These are phyloP conservation scores for Pterocles burchelli DNA, from an alignment of 2,113 vertebrate species.

Conservation along the genomic window DNA sequence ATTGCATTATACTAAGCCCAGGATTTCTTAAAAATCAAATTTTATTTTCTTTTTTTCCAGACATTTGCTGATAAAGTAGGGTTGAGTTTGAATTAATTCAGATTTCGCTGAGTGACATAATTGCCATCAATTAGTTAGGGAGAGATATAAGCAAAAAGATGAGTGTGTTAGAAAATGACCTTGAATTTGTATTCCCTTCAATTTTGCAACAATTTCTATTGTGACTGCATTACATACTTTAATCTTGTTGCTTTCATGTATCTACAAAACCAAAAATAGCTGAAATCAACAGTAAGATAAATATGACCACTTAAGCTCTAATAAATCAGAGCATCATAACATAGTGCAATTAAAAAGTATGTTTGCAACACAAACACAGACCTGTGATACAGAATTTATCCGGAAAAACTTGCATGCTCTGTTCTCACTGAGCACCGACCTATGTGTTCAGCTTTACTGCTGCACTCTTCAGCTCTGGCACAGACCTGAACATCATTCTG, in stretches of 20 bases:
- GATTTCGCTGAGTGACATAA: background rate
- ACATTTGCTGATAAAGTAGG: background rate
- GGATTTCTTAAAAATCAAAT: background rate
- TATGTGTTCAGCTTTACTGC: background rate
- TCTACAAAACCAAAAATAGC: background rate
- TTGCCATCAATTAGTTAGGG: background rate
- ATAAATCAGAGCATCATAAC: background rate
- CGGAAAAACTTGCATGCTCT: background rate
- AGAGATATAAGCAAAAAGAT: background rate
- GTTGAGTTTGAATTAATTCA: background rate
- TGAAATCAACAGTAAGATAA: background rate
- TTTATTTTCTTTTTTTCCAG: background rate
- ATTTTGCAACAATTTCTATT: background rate
- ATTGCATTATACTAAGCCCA: background rate
- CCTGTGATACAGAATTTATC: background rate
- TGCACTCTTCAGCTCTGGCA: background rate
- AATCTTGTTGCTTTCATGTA: background rate
- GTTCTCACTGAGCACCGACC: background rate
- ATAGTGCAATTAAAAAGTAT: background rate
- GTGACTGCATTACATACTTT: background rate
- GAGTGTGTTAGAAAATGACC: background rate
- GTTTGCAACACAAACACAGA: background rate
- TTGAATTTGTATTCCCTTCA: background rate
- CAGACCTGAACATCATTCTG: background rate
- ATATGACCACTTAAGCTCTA: background rate